phyloP scores from a whole-genome alignment of 37 sponge, comb jelly and placozoan genomes.

The Chondrilla cf. caribensis region DNA sequence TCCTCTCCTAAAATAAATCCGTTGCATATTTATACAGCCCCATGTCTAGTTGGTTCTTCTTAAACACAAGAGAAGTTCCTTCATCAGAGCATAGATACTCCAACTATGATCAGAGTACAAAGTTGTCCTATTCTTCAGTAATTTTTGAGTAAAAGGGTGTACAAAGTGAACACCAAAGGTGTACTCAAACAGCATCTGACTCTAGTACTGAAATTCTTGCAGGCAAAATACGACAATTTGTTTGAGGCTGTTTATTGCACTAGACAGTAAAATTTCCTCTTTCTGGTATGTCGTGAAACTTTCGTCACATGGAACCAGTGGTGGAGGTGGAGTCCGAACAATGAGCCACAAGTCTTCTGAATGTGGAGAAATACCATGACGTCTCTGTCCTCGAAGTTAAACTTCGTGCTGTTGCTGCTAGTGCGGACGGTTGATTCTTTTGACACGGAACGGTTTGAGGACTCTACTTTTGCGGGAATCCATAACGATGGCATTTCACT shows the following conservation, averaged over 20 bases:
- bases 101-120: too few species aligned
- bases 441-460: too few species aligned
- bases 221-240: conserved; percentile 72
- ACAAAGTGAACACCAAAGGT: conserved; percentile 65
- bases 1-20: conserved; percentile 54
- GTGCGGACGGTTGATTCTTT: too few species aligned
- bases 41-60: conserved; percentile 71
- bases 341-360: conserved; percentile 88
- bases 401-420: too few species aligned
- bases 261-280: conserved; percentile 32
- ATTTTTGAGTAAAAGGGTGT: conserved; percentile 38
- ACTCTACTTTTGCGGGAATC: too few species aligned
- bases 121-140: too few species aligned
- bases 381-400: too few species aligned
- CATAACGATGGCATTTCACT: too few species aligned
- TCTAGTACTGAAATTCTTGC: conserved; percentile 69
- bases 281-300: not conserved
- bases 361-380: conserved; percentile 82
- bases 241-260: conserved; percentile 70
- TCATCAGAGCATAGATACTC: too few species aligned
- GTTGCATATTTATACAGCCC: conserved; percentile 68
- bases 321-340: conserved; percentile 55
- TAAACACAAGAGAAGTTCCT: not conserved
- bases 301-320: conserved; percentile 51
- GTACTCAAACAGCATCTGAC: conserved; percentile 58